phyloP scores from a whole-genome alignment of 2,888 invertebrate species.

The Sarcophaga subvicina region DNA sequence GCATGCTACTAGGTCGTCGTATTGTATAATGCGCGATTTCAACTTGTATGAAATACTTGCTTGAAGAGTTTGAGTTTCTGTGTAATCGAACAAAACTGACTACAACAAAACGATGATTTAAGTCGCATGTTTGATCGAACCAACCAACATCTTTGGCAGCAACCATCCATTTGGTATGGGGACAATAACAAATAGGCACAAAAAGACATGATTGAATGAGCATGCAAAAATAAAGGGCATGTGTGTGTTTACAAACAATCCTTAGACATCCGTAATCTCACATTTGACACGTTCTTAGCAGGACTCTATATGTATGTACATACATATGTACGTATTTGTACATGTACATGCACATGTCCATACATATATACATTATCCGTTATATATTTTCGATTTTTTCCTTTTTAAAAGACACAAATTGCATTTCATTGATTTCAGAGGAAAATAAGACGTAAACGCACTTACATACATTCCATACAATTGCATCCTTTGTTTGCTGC shows the following conservation, averaged over 20 bases:
- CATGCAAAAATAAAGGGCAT: neutral
- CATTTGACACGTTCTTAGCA: slow-evolving; percentile 58
- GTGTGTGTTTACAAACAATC: neutral
- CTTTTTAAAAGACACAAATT: slow-evolving; percentile 39
- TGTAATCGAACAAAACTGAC: neutral
- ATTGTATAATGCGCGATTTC: neutral
- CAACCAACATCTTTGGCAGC: neutral
- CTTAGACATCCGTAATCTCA: slow-evolving; percentile 27
- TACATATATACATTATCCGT: neutral
- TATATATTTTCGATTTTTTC: slow-evolving; percentile 14
- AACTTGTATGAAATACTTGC: neutral
- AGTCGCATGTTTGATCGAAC: neutral
- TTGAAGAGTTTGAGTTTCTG: neutral
- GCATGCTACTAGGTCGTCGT: neutral
- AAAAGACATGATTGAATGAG: neutral
- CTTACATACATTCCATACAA: neutral
- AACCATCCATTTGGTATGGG: neutral
- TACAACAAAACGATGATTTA: neutral
- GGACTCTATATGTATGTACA: slow-evolving; percentile 8
- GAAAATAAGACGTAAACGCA: slow-evolving; percentile 21
- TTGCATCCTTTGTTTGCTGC: slow-evolving; percentile 6
- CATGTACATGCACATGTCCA: neutral
- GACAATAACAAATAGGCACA: neutral
- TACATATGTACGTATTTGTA: neutral
- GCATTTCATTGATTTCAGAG: slow-evolving; percentile 41